Conservation (phyloP, 2,113 vertebrate species). For the Oophaga pumilio region DNA sequence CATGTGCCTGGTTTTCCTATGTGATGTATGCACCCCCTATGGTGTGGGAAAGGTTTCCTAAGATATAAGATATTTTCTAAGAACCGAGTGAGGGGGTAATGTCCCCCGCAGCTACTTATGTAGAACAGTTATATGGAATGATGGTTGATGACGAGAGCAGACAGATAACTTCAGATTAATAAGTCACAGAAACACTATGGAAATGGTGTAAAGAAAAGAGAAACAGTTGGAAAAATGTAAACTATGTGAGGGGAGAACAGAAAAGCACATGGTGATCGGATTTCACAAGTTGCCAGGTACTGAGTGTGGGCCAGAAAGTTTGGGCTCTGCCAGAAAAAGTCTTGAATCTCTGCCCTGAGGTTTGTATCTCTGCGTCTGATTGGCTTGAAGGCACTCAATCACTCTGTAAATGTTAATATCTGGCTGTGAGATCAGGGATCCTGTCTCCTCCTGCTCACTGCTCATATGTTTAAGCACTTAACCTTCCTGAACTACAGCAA, state of each 20-base stretch:
- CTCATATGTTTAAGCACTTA: background rate
- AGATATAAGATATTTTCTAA: background rate
- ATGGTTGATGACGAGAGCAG: background rate
- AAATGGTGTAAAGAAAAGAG: slow-evolving; percentile 15
- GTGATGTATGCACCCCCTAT: background rate
- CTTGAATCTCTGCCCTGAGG: background rate
- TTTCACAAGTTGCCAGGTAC: slow-evolving; percentile 46
- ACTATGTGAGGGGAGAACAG: slow-evolving; percentile 45
- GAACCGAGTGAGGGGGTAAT: background rate
- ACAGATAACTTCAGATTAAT: background rate
- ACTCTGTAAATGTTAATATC: background rate
- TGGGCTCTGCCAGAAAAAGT: slow-evolving; percentile 30
- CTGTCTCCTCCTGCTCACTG: background rate
- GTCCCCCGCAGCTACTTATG: background rate
- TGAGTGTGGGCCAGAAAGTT: slow-evolving; percentile 19
- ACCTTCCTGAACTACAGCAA: background rate
- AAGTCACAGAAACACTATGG: background rate
- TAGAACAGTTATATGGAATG: background rate
- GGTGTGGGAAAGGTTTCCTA: background rate
- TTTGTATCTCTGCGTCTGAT: background rate
- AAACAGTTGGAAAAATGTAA: slow-evolving; percentile 34
- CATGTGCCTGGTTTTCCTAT: background rate
- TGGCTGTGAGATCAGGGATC: background rate
- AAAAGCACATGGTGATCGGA: slow-evolving; percentile 24
- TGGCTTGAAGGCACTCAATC: background rate